Evolutionary conservation across 2,797 vertebrate genomes (phyloP).

Genomic region (Mormyrus hasselquistii): DNA sequence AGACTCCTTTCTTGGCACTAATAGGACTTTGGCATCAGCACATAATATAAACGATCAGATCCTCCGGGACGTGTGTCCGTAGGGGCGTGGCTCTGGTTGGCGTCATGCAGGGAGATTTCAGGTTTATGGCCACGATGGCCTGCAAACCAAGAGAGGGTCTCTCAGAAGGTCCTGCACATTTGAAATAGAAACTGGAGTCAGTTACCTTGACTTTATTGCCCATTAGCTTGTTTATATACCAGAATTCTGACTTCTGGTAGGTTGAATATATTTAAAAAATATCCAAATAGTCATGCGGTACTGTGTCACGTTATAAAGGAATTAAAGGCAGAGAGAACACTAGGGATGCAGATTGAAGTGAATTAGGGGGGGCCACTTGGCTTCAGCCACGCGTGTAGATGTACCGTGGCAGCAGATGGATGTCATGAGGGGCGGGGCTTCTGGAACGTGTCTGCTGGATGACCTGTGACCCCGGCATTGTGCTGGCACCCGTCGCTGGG

Average conservation of each 20-base stretch:
- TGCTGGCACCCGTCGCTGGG: slow-evolving; percentile 31
- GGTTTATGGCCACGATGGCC: background rate
- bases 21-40: background rate
- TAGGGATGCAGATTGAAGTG: background rate
- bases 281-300: background rate
- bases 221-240: background rate
- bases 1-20: background rate
- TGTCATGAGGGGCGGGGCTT: slow-evolving; percentile 12
- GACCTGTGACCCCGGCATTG: slow-evolving; percentile 14
- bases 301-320: background rate
- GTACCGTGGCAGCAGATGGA: background rate
- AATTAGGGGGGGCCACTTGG: background rate
- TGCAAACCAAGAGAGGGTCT: background rate
- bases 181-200: background rate
- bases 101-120: background rate
- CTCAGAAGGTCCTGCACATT: background rate
- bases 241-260: background rate
- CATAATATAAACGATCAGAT: background rate
- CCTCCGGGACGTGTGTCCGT: background rate
- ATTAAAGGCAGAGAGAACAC: background rate
- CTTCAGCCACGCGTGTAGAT: background rate
- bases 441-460: slow-evolving; percentile 23
- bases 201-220: background rate
- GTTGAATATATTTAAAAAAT: background rate
- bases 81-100: background rate